Evolutionary conservation across 2,888 invertebrate species (phyloP).

Genomic region (Drosophila algonquin): DNA sequence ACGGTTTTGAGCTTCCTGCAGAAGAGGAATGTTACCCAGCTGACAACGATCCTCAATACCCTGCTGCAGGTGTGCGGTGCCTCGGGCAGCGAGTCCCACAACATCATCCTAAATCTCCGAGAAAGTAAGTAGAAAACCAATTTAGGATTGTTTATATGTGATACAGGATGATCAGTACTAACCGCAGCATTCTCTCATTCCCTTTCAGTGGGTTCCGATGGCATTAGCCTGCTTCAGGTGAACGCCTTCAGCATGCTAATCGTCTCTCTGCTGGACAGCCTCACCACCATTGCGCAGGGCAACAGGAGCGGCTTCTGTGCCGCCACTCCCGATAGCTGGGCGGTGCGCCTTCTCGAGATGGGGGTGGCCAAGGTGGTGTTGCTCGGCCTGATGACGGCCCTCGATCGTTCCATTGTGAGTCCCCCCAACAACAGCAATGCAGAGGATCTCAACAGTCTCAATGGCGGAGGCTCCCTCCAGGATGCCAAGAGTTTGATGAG

Average conservation of each 20-base stretch:
- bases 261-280: slow-evolving; percentile 57
- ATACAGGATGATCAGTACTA: too few relatives aligned
- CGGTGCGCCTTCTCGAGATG: slow-evolving; percentile 64
- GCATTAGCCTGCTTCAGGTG: slow-evolving; percentile 44
- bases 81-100: slow-evolving; percentile 44
- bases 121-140: slow-evolving; percentile 56
- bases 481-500: background rate
- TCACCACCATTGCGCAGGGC: slow-evolving; percentile 55
- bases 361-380: slow-evolving; percentile 58
- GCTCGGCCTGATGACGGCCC: slow-evolving; percentile 59
- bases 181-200: background rate
- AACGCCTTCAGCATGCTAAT: slow-evolving; percentile 64
- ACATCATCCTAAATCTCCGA: slow-evolving; percentile 57
- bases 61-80: slow-evolving; percentile 62
- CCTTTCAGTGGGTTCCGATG: slow-evolving; percentile 58
- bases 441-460: slow-evolving; percentile 26
- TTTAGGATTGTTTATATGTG: too few relatives aligned
- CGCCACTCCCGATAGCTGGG: slow-evolving; percentile 56
- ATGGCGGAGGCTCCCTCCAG: slow-evolving; percentile 6
- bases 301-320: slow-evolving; percentile 60
- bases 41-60: slow-evolving; percentile 49
- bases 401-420: slow-evolving; percentile 38
- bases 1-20: slow-evolving; percentile 54
- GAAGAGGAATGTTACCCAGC: slow-evolving; percentile 39
- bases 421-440: slow-evolving; percentile 18